phyloP scores from a whole-genome alignment of 2,888 invertebrate genomes.

The Lasioglossum morio region DNA sequence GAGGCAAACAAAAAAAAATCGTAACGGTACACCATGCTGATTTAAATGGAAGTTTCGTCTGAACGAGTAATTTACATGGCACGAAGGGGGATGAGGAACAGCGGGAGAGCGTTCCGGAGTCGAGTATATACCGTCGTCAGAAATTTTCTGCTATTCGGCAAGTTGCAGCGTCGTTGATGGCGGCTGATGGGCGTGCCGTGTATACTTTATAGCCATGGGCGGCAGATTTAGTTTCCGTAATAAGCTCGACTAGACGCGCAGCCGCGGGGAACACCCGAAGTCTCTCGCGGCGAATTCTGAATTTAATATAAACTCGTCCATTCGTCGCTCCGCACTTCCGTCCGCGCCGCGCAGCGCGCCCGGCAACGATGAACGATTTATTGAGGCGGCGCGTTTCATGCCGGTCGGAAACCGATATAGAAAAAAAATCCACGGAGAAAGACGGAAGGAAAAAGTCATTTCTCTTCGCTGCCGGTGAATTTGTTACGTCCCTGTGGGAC shows the following conservation, averaged over 20 bases:
- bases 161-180: slow-evolving; percentile 18
- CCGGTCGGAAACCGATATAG: neutral
- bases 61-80: slow-evolving; percentile 20
- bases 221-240: slow-evolving; percentile 51
- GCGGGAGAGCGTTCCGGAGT: neutral
- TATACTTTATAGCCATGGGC: slow-evolving; percentile 37
- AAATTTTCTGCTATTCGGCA: slow-evolving; percentile 29
- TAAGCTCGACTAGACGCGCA: slow-evolving; percentile 33
- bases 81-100: neutral
- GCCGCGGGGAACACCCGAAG: slow-evolving; percentile 2
- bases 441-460: neutral
- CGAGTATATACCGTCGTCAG: slow-evolving; percentile 9
- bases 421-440: neutral
- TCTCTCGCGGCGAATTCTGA: slow-evolving; percentile 17
- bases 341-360: neutral
- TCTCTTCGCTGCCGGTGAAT: neutral
- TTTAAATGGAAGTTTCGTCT: slow-evolving; percentile 24
- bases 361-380: slow-evolving; percentile 12
- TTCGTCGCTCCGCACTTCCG: slow-evolving; percentile 26
- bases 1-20: neutral
- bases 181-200: slow-evolving; percentile 17
- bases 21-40: neutral
- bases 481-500: neutral
- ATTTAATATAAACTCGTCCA: slow-evolving; percentile 37
- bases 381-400: neutral